Evolutionary conservation across 2,888 invertebrate species (phyloP), one percentile per base, ranked within the genome.

Genomic region (Micoletzkya japonica): DNA sequence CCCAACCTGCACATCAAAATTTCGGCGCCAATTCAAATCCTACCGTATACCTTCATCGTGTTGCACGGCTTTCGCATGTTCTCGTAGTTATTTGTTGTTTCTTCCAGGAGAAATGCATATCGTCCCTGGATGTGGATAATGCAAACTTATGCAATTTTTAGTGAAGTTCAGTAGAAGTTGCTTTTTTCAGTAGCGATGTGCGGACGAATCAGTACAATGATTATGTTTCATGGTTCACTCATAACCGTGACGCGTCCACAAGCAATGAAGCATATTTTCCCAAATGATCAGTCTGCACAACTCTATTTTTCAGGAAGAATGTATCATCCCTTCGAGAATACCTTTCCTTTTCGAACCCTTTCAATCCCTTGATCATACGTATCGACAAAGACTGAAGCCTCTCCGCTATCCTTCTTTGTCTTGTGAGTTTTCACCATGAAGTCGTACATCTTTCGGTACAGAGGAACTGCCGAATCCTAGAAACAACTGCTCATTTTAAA

Each of bases 381-480:
- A 39, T 75, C 72, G 4, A 77, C 77, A 72, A 79, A 79, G 34
- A 77, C 67, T 1, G 30, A n/a, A 30, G 26, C 28, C n/a, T 58
- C 49, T 37, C 58, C 49, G 14, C 17, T 49, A 24, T n/a, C 28
- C 58, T 70, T 52, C 32, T 77, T 92, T 91, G 84, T 77, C 71
- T 78, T 91, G 89, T 30, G 92, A 90, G 85, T 91, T 36, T 71
- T 77, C 28, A 71, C 91, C 94, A 95, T 94, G 86, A 92, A 94
- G 84, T 93, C 92, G 92, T 93, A 94, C 94, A 95, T 95, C 86
- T 92, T 91, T 84, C 91, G 91, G 87, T 93, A 94, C 10, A 92
- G 90, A 44, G 91, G 91, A 80, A 93, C 92, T 86, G 92, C 92
- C 4, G 93, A 93, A 85, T 91, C 90, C 93, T 93, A 88, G 20